These are phyloP conservation scores for Epicauta chinensis DNA, from an alignment of 1,140 invertebrate genomes.

Conservation along the genomic window DNA sequence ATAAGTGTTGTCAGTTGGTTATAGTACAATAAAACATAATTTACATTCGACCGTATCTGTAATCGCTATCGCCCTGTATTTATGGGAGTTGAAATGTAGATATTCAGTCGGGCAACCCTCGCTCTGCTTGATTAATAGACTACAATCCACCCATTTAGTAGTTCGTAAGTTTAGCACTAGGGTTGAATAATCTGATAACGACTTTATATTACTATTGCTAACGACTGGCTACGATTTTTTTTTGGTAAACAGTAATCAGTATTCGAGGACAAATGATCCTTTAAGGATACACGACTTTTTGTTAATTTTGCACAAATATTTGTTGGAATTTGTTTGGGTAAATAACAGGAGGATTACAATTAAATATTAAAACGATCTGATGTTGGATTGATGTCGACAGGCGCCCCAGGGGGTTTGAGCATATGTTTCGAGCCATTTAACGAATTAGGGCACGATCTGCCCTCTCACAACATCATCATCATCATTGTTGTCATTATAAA, in stretches of 20 bases:
- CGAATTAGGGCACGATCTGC: slow-evolving; percentile 38
- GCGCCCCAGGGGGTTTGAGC: slow-evolving; percentile 20
- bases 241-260: too few relatives aligned
- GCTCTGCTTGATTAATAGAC: slow-evolving; percentile 31
- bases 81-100: slow-evolving; percentile 20
- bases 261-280: too few relatives aligned
- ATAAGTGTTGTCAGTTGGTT: slow-evolving; percentile 15
- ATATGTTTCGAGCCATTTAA: slow-evolving; percentile 42
- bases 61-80: slow-evolving; percentile 19
- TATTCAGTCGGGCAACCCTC: slow-evolving; percentile 19
- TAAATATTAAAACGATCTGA: too few relatives aligned
- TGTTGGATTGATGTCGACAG: slow-evolving; percentile 28
- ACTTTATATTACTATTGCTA: slow-evolving; percentile 22
- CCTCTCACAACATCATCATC: slow-evolving; percentile 1
- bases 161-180: slow-evolving; percentile 32
- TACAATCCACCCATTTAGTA: slow-evolving; percentile 31
- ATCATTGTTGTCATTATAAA: slow-evolving; percentile 11
- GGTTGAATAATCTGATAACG: slow-evolving; percentile 35
- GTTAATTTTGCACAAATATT: too few relatives aligned
- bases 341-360: too few relatives aligned
- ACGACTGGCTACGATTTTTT: not conserved
- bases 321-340: too few relatives aligned
- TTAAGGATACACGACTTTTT: too few relatives aligned
- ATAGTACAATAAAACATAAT: slow-evolving; percentile 21
- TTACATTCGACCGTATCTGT: slow-evolving; percentile 16